These are phyloP conservation scores for Scytalopus superciliaris DNA, from an alignment of 2,113 vertebrate species.

Conservation along the genomic window DNA sequence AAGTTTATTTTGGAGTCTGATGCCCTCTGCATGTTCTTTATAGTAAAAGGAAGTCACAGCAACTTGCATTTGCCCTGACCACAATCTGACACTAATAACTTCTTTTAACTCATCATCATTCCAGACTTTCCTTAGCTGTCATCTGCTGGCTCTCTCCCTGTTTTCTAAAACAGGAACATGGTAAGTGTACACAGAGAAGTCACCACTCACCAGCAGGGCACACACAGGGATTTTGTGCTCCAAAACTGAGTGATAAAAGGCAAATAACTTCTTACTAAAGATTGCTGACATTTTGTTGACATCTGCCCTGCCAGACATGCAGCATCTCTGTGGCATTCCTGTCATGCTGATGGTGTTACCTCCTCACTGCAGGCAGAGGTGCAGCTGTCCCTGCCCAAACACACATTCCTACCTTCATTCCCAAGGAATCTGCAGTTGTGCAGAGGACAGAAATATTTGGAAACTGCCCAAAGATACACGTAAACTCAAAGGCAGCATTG, in stretches of 20 bases:
- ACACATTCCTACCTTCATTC: background rate
- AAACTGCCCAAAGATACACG: background rate
- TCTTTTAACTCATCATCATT: background rate
- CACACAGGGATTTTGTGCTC: background rate
- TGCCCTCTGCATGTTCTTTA: background rate
- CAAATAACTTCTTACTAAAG: background rate
- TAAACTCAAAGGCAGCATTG: background rate
- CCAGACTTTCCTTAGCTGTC: background rate
- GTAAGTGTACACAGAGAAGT: background rate
- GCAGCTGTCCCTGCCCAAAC: background rate
- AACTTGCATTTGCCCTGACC: background rate
- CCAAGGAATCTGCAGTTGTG: background rate
- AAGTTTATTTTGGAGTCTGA: background rate
- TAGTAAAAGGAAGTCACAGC: background rate
- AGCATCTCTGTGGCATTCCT: background rate
- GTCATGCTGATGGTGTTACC: rapidly evolving
- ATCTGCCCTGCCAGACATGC: background rate
- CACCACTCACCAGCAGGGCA: background rate
- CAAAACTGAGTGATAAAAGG: background rate
- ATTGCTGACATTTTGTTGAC: background rate
- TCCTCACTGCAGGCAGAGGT: background rate
- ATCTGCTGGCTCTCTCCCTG: background rate
- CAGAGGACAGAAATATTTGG: background rate
- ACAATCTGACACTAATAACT: background rate
- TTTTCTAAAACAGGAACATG: rapidly evolving